Conservation (phyloP, 2,113 vertebrate species). For the Saccopteryx bilineata region DNA sequence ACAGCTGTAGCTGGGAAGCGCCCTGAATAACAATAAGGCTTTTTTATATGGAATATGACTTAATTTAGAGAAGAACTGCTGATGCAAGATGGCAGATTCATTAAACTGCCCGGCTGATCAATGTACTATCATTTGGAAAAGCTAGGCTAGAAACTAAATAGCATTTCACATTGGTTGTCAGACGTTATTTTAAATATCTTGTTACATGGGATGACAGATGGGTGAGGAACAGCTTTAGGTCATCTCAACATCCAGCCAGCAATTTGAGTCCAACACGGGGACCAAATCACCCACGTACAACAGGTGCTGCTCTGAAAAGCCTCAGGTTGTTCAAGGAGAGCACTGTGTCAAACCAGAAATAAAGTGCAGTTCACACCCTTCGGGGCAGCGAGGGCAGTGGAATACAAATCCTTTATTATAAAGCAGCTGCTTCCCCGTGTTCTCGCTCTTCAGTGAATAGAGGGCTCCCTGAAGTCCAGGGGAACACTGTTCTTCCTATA, state of each 20-base stretch:
- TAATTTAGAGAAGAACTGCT: conserved; percentile 84
- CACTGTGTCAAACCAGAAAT: not conserved
- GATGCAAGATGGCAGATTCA: conserved; percentile 83
- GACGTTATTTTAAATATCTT: conserved; percentile 66
- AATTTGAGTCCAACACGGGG: not conserved
- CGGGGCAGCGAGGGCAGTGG: not conserved
- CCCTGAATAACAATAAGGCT: conserved; percentile 85
- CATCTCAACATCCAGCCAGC: conserved; percentile 69
- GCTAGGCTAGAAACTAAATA: conserved; percentile 52
- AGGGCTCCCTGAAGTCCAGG: conserved; percentile 33
- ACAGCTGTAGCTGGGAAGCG: conserved; percentile 75
- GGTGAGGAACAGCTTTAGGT: conserved; percentile 67
- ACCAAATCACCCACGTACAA: not conserved
- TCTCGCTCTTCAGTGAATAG: conserved; percentile 3
- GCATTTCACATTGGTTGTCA: conserved; percentile 72
- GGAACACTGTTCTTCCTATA: conserved; percentile 22
- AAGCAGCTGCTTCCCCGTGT: not conserved
- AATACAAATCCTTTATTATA: conserved; percentile 60
- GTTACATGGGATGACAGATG: conserved; percentile 64
- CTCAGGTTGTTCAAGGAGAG: not conserved
- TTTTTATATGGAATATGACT: conserved; percentile 84
- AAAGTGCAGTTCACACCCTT: not conserved
- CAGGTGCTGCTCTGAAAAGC: conserved; percentile 13
- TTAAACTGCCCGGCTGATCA: conserved; percentile 83
- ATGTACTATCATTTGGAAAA: conserved; percentile 75